Conservation (phyloP, 2,113 vertebrate genomes). For the Poeciliopsis turrubarensis region DNA sequence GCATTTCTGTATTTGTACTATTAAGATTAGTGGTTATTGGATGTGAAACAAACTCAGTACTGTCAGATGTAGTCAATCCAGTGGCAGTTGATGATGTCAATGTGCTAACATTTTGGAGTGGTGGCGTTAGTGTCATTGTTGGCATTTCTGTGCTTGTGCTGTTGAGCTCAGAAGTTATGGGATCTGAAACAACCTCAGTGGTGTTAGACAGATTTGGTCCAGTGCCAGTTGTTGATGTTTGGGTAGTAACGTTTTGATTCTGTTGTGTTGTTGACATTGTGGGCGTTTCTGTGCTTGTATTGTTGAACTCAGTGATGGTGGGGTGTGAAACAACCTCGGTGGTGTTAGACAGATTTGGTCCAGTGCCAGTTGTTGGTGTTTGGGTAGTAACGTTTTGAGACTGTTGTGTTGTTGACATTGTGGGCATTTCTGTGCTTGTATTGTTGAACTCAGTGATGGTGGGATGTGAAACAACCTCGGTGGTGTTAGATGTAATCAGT, state of each 20-base stretch:
- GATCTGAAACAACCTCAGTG: slow-evolving; percentile 4
- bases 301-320: not conserved
- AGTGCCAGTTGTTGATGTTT: not conserved
- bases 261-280: not conserved
- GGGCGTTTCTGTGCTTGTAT: not conserved
- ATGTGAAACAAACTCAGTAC: not conserved
- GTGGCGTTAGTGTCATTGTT: not conserved
- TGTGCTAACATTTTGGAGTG: not conserved
- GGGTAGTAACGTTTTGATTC: not conserved
- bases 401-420: not conserved
- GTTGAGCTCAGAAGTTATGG: not conserved
- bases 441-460: not conserved
- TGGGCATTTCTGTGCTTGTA: not conserved
- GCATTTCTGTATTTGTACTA: not conserved
- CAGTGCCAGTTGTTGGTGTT: not conserved
- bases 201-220: slow-evolving; percentile 3
- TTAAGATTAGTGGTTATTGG: not conserved
- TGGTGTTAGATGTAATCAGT: not conserved
- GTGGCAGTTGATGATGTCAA: not conserved
- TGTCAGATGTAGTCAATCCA: not conserved
- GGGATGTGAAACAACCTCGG: not conserved
- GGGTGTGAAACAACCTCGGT: slow-evolving; percentile 2
- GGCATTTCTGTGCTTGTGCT: not conserved
- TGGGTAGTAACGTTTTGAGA: not conserved
- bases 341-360: slow-evolving; percentile 3